These are phyloP conservation scores for Pseudochromis fuscus DNA, from an alignment of 2,797 vertebrate species.

Conservation along the genomic window DNA sequence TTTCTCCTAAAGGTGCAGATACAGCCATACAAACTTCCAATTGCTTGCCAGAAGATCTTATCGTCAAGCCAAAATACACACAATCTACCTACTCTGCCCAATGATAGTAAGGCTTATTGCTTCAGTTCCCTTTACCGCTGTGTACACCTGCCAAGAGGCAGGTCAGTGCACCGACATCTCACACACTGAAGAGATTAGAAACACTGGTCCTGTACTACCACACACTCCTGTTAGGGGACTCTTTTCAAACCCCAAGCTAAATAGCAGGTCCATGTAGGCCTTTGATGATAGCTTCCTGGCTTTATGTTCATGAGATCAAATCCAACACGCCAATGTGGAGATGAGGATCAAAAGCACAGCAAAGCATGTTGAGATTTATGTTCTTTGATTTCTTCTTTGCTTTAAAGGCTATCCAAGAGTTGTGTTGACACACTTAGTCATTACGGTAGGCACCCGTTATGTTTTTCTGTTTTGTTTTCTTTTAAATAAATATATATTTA, in stretches of 20 bases:
- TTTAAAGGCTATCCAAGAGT: slow-evolving; percentile 18
- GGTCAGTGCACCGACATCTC: slow-evolving; percentile 29
- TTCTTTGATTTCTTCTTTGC: slow-evolving; percentile 33
- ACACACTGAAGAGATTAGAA: slow-evolving; percentile 22
- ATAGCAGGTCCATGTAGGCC: not conserved
- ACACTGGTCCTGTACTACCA: slow-evolving; percentile 13
- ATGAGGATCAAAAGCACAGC: slow-evolving; percentile 14
- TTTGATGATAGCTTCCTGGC: slow-evolving; percentile 35
- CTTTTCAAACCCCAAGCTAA: slow-evolving; percentile 11
- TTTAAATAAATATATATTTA: too few species aligned
- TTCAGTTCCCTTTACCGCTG: slow-evolving; percentile 1
- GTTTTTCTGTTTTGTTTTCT: slow-evolving; percentile 8
- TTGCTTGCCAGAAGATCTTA: slow-evolving; percentile 50
- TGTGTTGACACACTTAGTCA: not conserved
- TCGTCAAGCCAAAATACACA: slow-evolving; percentile 24
- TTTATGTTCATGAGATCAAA: slow-evolving; percentile 4
- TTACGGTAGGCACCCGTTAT: not conserved
- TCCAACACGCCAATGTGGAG: slow-evolving; percentile 28
- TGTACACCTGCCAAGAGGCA: slow-evolving; percentile 23
- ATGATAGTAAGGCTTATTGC: slow-evolving; percentile 36
- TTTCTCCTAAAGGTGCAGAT: slow-evolving; percentile 42
- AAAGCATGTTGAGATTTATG: slow-evolving; percentile 8
- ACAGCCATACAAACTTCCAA: slow-evolving; percentile 31
- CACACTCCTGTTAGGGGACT: slow-evolving; percentile 15
- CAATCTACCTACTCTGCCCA: not conserved